Evolutionary conservation across 2,888 invertebrate species (phyloP).

Genomic region (Cataglyphis altisquamis): DNA sequence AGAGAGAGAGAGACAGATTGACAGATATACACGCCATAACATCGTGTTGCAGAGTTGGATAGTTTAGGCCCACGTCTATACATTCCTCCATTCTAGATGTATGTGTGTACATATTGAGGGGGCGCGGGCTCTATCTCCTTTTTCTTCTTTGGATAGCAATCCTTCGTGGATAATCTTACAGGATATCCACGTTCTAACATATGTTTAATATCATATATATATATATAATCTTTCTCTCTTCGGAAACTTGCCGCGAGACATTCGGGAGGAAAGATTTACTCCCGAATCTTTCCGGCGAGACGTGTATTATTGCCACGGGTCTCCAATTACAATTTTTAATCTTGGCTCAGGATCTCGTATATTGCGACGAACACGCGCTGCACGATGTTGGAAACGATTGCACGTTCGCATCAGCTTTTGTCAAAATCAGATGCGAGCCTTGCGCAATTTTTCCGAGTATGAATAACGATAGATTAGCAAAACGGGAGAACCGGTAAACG

Average conservation of each 20-base stretch:
- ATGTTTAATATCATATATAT: not conserved
- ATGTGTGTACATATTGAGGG: too few relatives aligned
- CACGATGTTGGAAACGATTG: not conserved
- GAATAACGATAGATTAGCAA: not conserved
- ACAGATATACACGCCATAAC: slow-evolving; percentile 67
- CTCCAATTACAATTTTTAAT: slow-evolving; percentile 49
- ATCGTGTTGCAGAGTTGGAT: slow-evolving; percentile 71
- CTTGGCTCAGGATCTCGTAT: slow-evolving; percentile 1
- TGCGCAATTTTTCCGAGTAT: not conserved
- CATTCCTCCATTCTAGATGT: not conserved
- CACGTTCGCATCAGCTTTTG: not conserved
- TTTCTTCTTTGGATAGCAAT: not conserved
- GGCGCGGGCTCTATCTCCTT: not conserved
- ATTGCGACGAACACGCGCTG: not conserved
- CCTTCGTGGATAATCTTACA: not conserved
- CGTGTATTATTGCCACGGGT: not conserved
- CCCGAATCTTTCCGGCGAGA: not conserved
- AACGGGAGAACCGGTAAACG: not conserved
- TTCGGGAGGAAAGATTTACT: not conserved
- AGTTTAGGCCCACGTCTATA: slow-evolving; percentile 68
- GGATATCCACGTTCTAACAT: not conserved
- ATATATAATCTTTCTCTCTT: not conserved
- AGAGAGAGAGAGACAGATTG: not conserved
- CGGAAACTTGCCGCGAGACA: not conserved
- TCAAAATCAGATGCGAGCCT: not conserved